Conservation (phyloP, 2,888 invertebrate species). For the Mythimna pallens region DNA sequence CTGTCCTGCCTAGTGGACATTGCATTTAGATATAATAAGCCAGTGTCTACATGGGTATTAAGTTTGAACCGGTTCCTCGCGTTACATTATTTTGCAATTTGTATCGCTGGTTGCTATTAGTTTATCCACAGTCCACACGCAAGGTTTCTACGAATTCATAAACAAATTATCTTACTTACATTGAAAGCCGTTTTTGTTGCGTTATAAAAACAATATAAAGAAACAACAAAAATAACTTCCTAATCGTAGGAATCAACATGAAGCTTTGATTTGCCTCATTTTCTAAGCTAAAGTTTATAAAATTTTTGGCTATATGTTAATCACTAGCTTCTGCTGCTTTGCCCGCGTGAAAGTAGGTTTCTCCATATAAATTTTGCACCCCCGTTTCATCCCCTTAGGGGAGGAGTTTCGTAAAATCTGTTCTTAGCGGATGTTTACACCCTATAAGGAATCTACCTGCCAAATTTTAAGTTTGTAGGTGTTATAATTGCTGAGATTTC, state of each 20-base stretch:
- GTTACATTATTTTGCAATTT: constrained; percentile 63
- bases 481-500: no score
- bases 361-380: no score
- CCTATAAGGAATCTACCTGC: no score
- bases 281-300: background rate
- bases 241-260: background rate
- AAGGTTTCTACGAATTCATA: constrained; percentile 39
- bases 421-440: no score
- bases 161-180: constrained; percentile 21
- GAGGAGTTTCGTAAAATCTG: no score
- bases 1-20: constrained; percentile 32
- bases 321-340: no score
- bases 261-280: background rate
- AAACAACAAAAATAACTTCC: background rate
- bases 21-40: constrained; percentile 54
- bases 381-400: no score
- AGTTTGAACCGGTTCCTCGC: constrained; percentile 54
- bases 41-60: constrained; percentile 61
- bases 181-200: constrained; percentile 27
- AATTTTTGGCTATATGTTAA: background rate
- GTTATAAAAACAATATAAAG: constrained; percentile 11
- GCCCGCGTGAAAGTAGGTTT: no score
- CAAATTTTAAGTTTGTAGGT: no score
- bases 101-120: constrained; percentile 47
- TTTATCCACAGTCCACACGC: constrained; percentile 46